Conservation (phyloP, 2,888 invertebrate genomes). For the Aleiodes leptofemur region DNA sequence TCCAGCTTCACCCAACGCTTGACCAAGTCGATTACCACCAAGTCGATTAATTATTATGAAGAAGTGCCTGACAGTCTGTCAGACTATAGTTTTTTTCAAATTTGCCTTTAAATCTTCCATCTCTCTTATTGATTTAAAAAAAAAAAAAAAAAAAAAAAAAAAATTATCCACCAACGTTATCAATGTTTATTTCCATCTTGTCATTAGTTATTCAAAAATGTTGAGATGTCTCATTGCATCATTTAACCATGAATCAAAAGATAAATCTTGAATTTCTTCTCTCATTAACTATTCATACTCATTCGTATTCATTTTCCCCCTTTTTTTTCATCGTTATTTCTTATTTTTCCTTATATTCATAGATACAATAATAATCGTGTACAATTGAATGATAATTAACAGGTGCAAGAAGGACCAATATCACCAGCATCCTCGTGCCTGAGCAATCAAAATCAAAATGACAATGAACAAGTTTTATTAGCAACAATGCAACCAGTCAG, state of each 20-base stretch:
- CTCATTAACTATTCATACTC: not conserved
- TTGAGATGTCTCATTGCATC: constrained; percentile 54
- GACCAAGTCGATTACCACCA: constrained; percentile 6
- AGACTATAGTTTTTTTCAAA: constrained; percentile 11
- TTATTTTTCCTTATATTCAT: no score
- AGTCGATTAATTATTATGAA: constrained; percentile 67
- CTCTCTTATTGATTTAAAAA: no score
- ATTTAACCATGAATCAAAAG: not conserved
- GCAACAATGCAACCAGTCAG: constrained; percentile 93
- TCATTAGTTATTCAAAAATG: constrained; percentile 37
- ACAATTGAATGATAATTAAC: constrained; percentile 30
- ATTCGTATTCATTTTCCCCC: not conserved
- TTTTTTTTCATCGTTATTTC: not conserved
- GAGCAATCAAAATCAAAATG: constrained; percentile 73
- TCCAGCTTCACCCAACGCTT: constrained; percentile 11
- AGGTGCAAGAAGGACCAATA: constrained; percentile 72
- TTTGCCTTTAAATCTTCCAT: not conserved
- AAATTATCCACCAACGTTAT: constrained; percentile 6
- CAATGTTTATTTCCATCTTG: constrained; percentile 36
- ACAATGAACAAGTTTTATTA: constrained; percentile 77
- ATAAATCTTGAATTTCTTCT: constrained; percentile 6
- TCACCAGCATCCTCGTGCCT: constrained; percentile 73
- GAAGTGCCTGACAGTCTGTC: constrained; percentile 59
- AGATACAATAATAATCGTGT: not conserved
- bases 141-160: no score